A percentile compares a stretch with the other conserved stretches of the same genome.
phyloP scores from a whole-genome alignment of 2,888 invertebrate species.

The Nymphalis polychloros region DNA sequence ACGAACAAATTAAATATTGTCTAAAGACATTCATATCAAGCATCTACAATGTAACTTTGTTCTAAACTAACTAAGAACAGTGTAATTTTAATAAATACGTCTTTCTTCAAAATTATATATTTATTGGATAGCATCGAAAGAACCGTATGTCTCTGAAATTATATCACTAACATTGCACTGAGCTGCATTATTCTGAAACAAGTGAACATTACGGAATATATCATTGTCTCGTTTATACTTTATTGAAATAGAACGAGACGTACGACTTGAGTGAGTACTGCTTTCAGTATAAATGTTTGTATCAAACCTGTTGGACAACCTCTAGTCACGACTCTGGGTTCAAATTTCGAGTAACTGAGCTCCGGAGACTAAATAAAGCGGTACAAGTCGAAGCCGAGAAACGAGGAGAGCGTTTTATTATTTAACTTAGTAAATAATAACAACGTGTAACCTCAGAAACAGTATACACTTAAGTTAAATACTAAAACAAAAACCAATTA shows the following conservation, averaged over 20 bases:
- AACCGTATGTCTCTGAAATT: conserved; percentile 16
- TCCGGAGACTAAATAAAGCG: conserved; percentile 51
- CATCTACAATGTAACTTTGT: no score
- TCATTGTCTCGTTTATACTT: conserved; percentile 28
- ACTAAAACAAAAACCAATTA: no score
- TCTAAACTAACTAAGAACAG: no score
- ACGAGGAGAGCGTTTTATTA: conserved; percentile 8
- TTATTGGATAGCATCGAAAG: conserved; percentile 11
- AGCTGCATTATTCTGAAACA: conserved; percentile 20
- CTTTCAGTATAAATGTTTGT: conserved; percentile 45
- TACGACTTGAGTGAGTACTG: conserved; percentile 24
- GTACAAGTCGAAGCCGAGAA: conserved; percentile 24
- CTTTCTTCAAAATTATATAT: background rate
- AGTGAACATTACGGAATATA: conserved; percentile 13
- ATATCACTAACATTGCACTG: conserved; percentile 27
- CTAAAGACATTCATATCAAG: no score
- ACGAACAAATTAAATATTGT: no score
- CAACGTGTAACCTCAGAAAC: background rate
- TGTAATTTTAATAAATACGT: no score
- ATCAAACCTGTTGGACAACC: conserved; percentile 60
- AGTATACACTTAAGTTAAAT: no score
- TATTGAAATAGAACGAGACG: conserved; percentile 32
- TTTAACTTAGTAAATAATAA: background rate
- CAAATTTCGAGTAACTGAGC: conserved; percentile 60
- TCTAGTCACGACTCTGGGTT: conserved; percentile 66